Conservation (phyloP, 2,888 invertebrate genomes). For the Acheta domesticus region DNA sequence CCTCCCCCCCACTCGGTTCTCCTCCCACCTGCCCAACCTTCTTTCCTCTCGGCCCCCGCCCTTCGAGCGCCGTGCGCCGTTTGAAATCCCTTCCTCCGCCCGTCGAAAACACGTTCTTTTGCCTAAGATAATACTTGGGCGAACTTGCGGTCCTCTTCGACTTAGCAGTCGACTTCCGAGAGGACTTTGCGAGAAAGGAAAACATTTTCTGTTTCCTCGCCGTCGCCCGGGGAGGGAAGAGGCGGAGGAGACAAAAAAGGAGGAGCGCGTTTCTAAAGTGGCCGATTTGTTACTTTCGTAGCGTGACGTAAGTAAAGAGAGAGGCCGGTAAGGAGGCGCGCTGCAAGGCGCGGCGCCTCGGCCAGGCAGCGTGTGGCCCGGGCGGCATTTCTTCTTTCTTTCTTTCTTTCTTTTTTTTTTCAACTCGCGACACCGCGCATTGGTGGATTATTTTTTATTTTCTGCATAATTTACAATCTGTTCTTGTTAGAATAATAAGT, state of each 20-base stretch:
- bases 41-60: background rate
- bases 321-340: background rate
- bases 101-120: slow-evolving; percentile 2
- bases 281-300: background rate
- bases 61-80: background rate
- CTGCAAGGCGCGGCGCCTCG: too few species aligned
- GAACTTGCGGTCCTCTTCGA: slow-evolving; percentile 7
- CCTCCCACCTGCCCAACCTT: background rate
- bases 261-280: slow-evolving; percentile 18
- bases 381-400: too few species aligned
- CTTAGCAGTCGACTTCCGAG: background rate
- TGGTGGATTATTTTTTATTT: too few species aligned
- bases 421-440: too few species aligned
- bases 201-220: slow-evolving; percentile 5
- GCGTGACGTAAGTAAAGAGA: slow-evolving; percentile 18
- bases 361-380: too few species aligned
- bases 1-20: background rate
- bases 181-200: background rate
- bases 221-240: background rate
- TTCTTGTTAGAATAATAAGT: too few species aligned
- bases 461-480: too few species aligned
- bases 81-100: background rate
- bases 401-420: too few species aligned
- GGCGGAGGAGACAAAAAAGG: background rate
- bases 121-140: background rate